Base-by-base conservation (phyloP, 2,888 invertebrate species). In the Agrypnus murinus region DNA sequence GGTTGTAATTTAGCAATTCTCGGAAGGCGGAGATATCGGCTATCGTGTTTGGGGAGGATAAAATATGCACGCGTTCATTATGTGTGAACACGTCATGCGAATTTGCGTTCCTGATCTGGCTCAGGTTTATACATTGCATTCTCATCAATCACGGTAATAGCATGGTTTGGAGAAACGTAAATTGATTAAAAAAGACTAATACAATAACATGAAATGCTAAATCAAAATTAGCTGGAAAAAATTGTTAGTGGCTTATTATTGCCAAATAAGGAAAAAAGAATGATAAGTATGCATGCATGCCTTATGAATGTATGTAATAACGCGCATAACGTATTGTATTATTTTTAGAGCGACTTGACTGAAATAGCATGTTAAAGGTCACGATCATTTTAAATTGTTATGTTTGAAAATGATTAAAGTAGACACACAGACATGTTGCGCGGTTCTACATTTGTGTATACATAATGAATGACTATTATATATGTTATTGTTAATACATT, bases 1-100 rank as follows among this genome's bases (percentile, higher is more conserved):
- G 43, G 43, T 50, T 67, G 43, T 60, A 67, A 67, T 67, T 67
- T 67, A 34, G 67, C 67, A 19, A 59, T 62, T 62, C 67, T 60
- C 48, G 40, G 67, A 67, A 57, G 67, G 46, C 55, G 55, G 36
- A 32, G 48, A 38, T 58, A 66, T 45, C 43, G 59, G 45, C 59
- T 62, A 62, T 62, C 67, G 60, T 53, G 66, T 58, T 57, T 48
- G 36, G 48, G 43, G 43, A 12, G 19, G 43, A 66, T 48, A 48
- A 58, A 66, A 36, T 59, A 45, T 66, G 66, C 58, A 17, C 48
- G 14, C 36, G 55, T 55, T 55, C 25, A 38, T 66, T 46, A 12
- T 17, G 57, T 32, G 58, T 15, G 58, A 43, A 58, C 45, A 55
- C 57, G 65, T 65, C 70, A 71, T 63, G 71, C 62, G 63, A 55